Evolutionary conservation across 2,113 vertebrate genomes (phyloP).

Genomic region (Felis chaus): DNA sequence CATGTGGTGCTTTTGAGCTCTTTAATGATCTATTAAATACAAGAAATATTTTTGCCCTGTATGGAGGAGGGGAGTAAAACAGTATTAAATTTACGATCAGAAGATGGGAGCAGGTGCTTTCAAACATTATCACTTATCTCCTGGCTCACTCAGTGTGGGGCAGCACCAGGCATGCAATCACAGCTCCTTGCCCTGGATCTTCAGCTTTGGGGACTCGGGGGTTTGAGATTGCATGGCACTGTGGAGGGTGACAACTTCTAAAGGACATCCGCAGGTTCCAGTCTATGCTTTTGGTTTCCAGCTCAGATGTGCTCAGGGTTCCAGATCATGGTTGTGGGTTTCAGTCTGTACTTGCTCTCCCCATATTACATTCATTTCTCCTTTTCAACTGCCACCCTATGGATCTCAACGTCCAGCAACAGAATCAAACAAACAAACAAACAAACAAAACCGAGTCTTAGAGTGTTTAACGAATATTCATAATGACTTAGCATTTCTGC

Average conservation of each 20-base stretch:
- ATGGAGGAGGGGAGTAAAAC: not conserved
- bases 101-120: not conserved
- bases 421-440: not conserved
- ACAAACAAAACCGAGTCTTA: not conserved
- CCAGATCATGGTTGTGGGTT: not conserved
- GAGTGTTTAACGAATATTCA: not conserved
- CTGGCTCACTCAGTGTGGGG: not conserved
- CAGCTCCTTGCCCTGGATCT: not conserved
- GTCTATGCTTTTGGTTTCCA: not conserved
- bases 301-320: not conserved
- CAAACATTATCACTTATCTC: fast-evolving
- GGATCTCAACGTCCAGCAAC: not conserved
- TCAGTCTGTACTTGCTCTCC: not conserved
- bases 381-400: not conserved
- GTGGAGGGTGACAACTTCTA: fast-evolving
- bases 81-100: not conserved
- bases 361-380: not conserved
- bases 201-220: not conserved
- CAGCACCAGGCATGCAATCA: not conserved
- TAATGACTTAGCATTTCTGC: not conserved
- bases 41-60: not conserved
- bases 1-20: not conserved
- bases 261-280: not conserved
- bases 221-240: not conserved
- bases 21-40: not conserved